phyloP scores from a whole-genome alignment of 2,888 invertebrate genomes.

The Linnaemya tessellans region DNA sequence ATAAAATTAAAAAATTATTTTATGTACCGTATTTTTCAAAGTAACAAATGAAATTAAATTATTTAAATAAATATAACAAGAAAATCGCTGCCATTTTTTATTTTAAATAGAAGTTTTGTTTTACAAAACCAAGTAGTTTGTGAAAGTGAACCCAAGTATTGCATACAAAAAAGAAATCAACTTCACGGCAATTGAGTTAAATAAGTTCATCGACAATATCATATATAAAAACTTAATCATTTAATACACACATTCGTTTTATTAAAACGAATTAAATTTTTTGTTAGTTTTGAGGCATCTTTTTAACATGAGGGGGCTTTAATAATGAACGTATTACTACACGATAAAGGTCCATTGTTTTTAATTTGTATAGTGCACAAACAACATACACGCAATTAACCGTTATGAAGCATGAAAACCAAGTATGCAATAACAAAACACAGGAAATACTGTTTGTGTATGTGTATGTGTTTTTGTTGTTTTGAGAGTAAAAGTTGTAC shows the following conservation, averaged over 20 bases:
- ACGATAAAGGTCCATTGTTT: constrained; percentile 45
- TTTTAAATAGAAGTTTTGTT: too few relatives aligned
- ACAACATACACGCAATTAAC: constrained; percentile 40
- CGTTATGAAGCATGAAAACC: constrained; percentile 34
- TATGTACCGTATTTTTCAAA: too few relatives aligned
- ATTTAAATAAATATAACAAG: too few relatives aligned
- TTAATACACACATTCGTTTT: constrained; percentile 25
- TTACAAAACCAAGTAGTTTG: neutral
- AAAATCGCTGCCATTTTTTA: too few relatives aligned
- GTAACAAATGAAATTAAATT: too few relatives aligned
- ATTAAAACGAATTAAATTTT: constrained; percentile 46
- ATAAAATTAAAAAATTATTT: too few relatives aligned
- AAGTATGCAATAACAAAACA: constrained; percentile 41
- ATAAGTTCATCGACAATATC: constrained; percentile 10
- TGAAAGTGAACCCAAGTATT: neutral
- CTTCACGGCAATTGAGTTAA: constrained; percentile 6
- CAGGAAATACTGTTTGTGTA: constrained; percentile 52
- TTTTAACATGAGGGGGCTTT: constrained; percentile 27
- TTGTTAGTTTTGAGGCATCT: constrained; percentile 15
- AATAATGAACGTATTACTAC: constrained; percentile 50
- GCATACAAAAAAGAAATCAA: neutral
- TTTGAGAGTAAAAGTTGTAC: constrained; percentile 38
- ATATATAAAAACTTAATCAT: neutral
- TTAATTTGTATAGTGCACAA: constrained; percentile 45
- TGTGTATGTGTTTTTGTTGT: neutral